Conservation (phyloP, 2,888 invertebrate species). For the Cephus pygmeus region DNA sequence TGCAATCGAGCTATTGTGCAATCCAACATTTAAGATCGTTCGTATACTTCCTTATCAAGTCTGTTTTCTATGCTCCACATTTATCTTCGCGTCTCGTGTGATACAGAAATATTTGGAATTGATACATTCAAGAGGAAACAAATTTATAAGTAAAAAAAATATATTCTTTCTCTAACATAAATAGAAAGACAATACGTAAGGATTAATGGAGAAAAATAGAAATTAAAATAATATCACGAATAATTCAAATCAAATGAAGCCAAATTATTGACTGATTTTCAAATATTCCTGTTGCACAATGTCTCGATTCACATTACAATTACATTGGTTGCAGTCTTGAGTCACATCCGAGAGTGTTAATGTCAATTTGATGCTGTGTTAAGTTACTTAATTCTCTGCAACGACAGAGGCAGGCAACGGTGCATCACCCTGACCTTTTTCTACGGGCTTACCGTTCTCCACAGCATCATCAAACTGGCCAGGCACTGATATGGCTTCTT, state of each 20-base stretch:
- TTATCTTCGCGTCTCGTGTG: background rate
- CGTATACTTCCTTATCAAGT: background rate
- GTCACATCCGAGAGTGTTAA: conserved; percentile 52
- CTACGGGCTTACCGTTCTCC: conserved; percentile 50
- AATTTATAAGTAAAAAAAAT: background rate
- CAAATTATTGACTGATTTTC: conserved; percentile 9
- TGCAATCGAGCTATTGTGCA: conserved; percentile 34
- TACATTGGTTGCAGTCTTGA: conserved; percentile 61
- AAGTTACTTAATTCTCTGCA: conserved; percentile 44
- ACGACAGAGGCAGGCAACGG: conserved; percentile 43
- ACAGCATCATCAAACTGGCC: conserved; percentile 58
- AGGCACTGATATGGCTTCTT: conserved; percentile 46
- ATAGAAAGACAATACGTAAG: background rate
- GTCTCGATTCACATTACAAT: conserved; percentile 46
- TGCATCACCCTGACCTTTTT: conserved; percentile 58
- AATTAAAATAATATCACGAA: conserved; percentile 4
- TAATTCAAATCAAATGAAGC: background rate
- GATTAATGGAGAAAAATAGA: background rate
- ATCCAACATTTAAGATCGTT: background rate
- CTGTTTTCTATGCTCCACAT: background rate
- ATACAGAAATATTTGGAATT: background rate
- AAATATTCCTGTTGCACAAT: conserved; percentile 32
- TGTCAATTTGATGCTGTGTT: conserved; percentile 16
- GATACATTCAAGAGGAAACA: background rate
- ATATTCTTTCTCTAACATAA: background rate